A percentile compares a stretch with the other conserved stretches of the same genome.
Evolutionary conservation across 2,888 invertebrate species (phyloP).

Genomic region (Branchellion lobata): DNA sequence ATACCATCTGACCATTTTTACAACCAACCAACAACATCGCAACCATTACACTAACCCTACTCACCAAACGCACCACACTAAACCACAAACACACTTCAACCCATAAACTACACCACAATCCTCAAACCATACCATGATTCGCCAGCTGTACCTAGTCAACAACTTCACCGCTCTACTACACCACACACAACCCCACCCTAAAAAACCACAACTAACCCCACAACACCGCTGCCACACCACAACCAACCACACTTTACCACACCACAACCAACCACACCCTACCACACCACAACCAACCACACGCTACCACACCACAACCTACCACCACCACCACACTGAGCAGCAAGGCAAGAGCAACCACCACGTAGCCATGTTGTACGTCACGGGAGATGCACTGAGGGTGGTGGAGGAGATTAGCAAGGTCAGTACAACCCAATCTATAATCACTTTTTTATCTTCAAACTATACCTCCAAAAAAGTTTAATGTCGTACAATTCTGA

Average conservation of each 20-base stretch:
- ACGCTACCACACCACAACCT: no score
- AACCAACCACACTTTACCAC: no score
- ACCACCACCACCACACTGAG: no score
- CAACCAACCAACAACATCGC: no score
- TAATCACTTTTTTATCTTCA: not conserved
- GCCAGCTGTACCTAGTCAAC: not conserved
- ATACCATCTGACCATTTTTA: no score
- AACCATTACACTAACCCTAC: no score
- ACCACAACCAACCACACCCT: no score
- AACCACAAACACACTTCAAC: not conserved
- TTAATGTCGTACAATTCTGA: no score
- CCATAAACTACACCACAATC: not conserved
- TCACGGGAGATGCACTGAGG: slow-evolving; percentile 79
- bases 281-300: no score
- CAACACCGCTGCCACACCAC: no score
- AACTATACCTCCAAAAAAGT: no score
- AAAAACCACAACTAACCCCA: not conserved
- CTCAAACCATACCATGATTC: not conserved
- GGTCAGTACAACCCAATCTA: slow-evolving; percentile 59
- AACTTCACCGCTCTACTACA: not conserved
- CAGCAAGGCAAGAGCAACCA: slow-evolving; percentile 62
- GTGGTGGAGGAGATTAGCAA: slow-evolving; percentile 99
- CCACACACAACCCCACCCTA: not conserved
- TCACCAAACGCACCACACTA: not conserved
- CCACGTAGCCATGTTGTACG: slow-evolving; percentile 64